A percentile compares a stretch with the other conserved stretches of the same genome.
Evolutionary conservation across 2,888 invertebrate genomes (phyloP).

Genomic region (Brenthis daphne): DNA sequence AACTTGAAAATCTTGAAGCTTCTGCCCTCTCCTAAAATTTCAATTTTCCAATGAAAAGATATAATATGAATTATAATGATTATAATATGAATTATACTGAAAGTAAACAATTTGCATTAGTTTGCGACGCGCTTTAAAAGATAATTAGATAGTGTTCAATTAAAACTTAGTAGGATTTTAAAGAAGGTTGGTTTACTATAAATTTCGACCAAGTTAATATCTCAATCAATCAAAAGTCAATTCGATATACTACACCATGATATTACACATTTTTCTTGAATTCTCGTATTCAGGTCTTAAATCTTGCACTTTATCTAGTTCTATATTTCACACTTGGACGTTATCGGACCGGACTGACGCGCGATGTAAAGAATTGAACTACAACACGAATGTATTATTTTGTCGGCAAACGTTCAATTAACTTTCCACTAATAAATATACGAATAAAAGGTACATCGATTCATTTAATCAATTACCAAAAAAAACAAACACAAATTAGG

Average conservation of each 20-base stretch:
- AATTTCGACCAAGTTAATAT: background rate
- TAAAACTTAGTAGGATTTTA: too few species aligned
- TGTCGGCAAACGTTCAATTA: background rate
- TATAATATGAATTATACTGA: background rate
- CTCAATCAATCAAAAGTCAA: background rate
- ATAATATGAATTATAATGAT: too few species aligned
- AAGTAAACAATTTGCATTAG: background rate
- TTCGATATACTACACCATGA: background rate
- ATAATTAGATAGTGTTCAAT: background rate
- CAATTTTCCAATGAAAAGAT: too few species aligned
- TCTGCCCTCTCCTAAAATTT: too few species aligned
- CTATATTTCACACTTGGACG: slow-evolving; percentile 12
- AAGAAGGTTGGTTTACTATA: too few species aligned
- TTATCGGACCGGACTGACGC: slow-evolving; percentile 8
- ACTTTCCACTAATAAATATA: background rate
- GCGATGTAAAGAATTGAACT: background rate
- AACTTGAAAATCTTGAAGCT: too few species aligned
- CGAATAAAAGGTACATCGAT: too few species aligned
- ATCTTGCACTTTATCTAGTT: slow-evolving; percentile 2
- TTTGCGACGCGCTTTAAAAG: background rate
- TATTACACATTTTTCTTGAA: background rate
- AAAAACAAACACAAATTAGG: too few species aligned
- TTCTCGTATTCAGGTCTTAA: slow-evolving; percentile 7
- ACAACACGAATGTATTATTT: slow-evolving; percentile 4
- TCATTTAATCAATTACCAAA: too few species aligned